These are phyloP conservation scores for Nephrotoma appendiculata DNA, from an alignment of 2,888 invertebrate genomes.

Conservation along the genomic window DNA sequence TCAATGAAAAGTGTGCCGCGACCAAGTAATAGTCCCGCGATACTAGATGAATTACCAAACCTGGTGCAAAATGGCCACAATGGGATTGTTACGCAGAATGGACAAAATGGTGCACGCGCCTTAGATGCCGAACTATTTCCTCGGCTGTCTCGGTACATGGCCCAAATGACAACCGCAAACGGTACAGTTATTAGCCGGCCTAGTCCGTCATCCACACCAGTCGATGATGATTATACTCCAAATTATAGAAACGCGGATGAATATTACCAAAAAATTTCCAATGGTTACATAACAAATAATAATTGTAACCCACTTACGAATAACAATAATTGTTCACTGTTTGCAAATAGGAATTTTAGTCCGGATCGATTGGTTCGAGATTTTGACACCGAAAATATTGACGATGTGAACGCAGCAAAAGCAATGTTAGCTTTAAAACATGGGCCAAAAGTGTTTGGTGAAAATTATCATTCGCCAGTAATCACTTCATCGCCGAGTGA, in stretches of 20 bases:
- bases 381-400: conserved; percentile 41
- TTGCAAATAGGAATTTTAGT: conserved; percentile 2
- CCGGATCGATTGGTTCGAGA: conserved; percentile 26
- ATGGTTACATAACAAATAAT: neutral
- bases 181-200: conserved; percentile 11
- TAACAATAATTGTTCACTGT: neutral
- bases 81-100: neutral
- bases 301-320: neutral
- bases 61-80: neutral
- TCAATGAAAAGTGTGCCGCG: conserved; percentile 18
- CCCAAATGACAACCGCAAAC: conserved; percentile 27
- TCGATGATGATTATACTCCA: conserved; percentile 5
- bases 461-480: conserved; percentile 37
- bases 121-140: conserved; percentile 73
- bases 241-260: neutral
- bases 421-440: conserved; percentile 82
- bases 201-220: conserved; percentile 5
- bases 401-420: conserved; percentile 71
- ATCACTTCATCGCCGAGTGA: conserved; percentile 81
- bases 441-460: conserved; percentile 50
- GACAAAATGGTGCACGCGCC: neutral
- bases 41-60: neutral
- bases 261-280: neutral
- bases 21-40: conserved; percentile 17
- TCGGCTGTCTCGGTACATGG: conserved; percentile 57